A percentile compares a stretch with the other conserved stretches of the same genome.
Evolutionary conservation across 92 coral and sea anemone species (phyloP).

Genomic region (Meandrina meandrites): DNA sequence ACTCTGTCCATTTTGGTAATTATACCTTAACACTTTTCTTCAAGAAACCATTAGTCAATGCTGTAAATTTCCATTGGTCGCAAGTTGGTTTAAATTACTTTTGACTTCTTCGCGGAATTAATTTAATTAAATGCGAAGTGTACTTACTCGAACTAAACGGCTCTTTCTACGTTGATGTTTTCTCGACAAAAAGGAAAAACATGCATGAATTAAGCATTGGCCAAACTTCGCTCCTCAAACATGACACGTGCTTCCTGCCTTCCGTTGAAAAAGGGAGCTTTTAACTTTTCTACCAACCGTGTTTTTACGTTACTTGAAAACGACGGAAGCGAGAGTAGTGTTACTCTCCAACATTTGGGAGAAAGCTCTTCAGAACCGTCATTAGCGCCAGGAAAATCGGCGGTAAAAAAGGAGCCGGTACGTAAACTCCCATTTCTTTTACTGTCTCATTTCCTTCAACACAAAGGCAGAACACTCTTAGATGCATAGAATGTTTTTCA

Average conservation of each 20-base stretch:
- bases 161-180: neutral
- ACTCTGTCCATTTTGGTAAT: neutral
- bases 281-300: conserved; percentile 31
- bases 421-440: neutral
- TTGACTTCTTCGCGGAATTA: conserved; percentile 19
- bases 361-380: conserved; percentile 38
- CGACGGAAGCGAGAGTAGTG: conserved; percentile 26
- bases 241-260: conserved; percentile 42
- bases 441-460: neutral
- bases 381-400: conserved; percentile 8
- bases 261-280: conserved; percentile 37
- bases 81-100: conserved; percentile 8
- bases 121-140: conserved; percentile 35
- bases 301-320: conserved; percentile 37
- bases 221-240: neutral
- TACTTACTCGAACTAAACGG: conserved; percentile 16
- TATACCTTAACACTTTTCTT: neutral
- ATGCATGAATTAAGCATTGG: conserved; percentile 40
- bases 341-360: conserved; percentile 32
- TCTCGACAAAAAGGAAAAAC: conserved; percentile 24
- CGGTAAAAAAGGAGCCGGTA: conserved; percentile 16
- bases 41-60: conserved; percentile 26
- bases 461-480: neutral
- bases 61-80: conserved; percentile 28
- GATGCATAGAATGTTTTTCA: neutral